Conservation (phyloP, 2,113 vertebrate species). For the Plecturocebus donacophilus region DNA sequence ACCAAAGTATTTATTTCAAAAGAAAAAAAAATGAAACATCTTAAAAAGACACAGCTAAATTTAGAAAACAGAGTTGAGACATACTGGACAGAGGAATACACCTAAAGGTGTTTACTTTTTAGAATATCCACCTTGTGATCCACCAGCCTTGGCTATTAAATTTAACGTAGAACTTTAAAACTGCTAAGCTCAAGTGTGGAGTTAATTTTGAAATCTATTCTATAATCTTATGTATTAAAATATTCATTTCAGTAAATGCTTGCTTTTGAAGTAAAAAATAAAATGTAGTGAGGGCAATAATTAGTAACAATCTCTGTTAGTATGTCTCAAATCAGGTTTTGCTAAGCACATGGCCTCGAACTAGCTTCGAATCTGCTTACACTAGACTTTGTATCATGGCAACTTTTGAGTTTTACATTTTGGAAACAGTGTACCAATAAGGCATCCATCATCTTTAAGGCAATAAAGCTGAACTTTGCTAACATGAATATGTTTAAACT, state of each 20-base stretch:
- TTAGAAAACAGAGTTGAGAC: not conserved
- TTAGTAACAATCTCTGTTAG: not conserved
- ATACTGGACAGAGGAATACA: not conserved
- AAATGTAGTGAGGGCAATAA: not conserved
- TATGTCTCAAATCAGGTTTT: not conserved
- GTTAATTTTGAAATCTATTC: not conserved
- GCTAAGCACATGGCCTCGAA: not conserved
- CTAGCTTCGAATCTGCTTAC: not conserved
- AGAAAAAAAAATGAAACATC: slow-evolving; percentile 41
- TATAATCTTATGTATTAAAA: not conserved
- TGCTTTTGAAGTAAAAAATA: not conserved
- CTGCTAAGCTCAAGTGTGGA: not conserved
- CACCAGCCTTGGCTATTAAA: not conserved
- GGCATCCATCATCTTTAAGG: not conserved
- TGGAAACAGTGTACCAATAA: not conserved
- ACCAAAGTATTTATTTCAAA: not conserved
- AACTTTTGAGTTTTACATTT: not conserved
- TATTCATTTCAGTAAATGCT: not conserved
- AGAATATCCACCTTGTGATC: not conserved
- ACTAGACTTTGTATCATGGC: not conserved
- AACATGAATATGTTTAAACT: not conserved
- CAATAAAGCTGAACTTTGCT: not conserved
- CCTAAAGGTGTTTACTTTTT: not conserved
- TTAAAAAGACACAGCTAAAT: not conserved
- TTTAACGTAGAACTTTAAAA: not conserved